Evolutionary conservation across 64 coral and sea anemone species (phyloP).

Genomic region (Actinia equina): DNA sequence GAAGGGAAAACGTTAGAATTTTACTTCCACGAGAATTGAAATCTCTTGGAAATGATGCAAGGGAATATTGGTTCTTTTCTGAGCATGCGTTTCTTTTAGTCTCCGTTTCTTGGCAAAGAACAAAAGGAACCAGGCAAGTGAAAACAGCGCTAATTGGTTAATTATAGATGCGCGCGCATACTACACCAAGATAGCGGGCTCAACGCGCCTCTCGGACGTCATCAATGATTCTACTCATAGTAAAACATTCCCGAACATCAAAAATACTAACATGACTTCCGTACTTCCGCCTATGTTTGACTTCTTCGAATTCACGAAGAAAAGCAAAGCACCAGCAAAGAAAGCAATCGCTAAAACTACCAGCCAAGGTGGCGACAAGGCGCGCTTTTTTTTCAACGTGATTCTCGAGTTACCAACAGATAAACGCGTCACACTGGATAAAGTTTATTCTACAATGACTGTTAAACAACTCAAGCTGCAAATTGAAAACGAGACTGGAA

Average conservation of each 20-base stretch:
- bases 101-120: no score
- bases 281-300: neutral
- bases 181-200: neutral
- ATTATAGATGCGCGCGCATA: neutral
- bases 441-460: constrained; percentile 23
- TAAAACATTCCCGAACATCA: neutral
- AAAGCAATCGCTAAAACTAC: neutral
- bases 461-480: constrained; percentile 33
- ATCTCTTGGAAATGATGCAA: no score
- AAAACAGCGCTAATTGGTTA: neutral
- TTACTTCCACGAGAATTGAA: no score
- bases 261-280: neutral
- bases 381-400: constrained; percentile 18
- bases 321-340: neutral
- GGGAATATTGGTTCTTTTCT: no score
- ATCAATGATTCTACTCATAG: neutral
- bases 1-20: no score
- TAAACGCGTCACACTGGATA: constrained; percentile 17
- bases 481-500: constrained; percentile 21
- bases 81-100: no score
- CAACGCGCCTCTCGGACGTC: neutral
- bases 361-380: neutral
- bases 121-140: neutral
- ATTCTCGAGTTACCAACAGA: constrained; percentile 28
- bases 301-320: neutral